Evolutionary conservation across 2,113 vertebrate genomes (phyloP).

Genomic region (Ceyx margarethae): DNA sequence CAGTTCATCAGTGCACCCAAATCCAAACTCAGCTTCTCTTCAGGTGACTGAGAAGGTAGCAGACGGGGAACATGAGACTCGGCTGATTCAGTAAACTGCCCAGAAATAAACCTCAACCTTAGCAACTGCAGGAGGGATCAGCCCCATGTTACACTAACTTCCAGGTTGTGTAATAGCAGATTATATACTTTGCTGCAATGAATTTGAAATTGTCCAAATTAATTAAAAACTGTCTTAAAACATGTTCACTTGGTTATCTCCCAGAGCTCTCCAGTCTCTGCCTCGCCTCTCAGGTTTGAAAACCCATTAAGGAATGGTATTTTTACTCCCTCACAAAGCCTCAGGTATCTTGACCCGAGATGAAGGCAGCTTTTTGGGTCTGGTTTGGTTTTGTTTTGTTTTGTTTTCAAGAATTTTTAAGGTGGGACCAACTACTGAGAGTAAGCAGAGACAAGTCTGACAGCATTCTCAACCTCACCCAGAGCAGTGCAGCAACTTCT

Average conservation of each 20-base stretch:
- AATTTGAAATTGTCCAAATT: neutral
- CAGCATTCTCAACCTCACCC: constrained; percentile 70
- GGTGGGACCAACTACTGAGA: constrained; percentile 34
- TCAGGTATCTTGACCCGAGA: neutral
- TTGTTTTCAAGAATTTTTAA: neutral
- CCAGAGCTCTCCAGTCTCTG: neutral
- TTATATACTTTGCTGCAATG: neutral
- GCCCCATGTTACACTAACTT: neutral
- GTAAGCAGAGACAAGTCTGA: constrained; percentile 39
- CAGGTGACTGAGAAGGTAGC: neutral
- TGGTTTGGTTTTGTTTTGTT: neutral
- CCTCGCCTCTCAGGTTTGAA: neutral
- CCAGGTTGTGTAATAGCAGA: neutral
- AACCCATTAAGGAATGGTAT: neutral
- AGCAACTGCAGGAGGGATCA: neutral
- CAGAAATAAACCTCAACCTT: neutral
- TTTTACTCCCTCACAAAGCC: neutral
- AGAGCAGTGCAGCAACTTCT: constrained; percentile 17
- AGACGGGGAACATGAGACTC: neutral
- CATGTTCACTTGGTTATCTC: neutral
- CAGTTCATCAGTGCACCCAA: neutral
- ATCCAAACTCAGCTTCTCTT: neutral
- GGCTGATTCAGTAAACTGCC: neutral
- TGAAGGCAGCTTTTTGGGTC: fast-evolving
- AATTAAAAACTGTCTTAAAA: neutral